phyloP scores from a whole-genome alignment of 2,797 vertebrate genomes.

The Oreochromis grahami region DNA sequence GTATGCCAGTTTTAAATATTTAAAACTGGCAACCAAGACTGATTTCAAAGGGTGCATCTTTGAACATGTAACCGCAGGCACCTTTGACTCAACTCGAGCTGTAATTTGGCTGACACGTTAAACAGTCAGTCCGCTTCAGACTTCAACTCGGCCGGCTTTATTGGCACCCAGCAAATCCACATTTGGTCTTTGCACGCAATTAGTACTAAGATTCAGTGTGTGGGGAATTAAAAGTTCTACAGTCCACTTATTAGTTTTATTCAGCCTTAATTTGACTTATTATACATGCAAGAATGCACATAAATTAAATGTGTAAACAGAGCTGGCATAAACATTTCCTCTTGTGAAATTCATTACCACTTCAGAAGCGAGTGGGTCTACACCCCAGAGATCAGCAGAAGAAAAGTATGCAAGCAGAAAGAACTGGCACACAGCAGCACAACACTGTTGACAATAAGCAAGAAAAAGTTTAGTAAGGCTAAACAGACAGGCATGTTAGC shows the following conservation, averaged over 20 bases:
- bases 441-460: slow-evolving; percentile 64
- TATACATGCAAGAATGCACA: slow-evolving; percentile 59
- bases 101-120: neutral
- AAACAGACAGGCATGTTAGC: slow-evolving; percentile 77
- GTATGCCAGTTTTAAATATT: slow-evolving; percentile 31
- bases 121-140: neutral
- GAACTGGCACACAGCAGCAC: slow-evolving; percentile 46
- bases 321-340: slow-evolving; percentile 54
- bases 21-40: neutral
- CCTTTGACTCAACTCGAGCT: neutral
- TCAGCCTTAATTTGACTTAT: slow-evolving; percentile 40
- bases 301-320: slow-evolving; percentile 67
- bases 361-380: slow-evolving; percentile 51
- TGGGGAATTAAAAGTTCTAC: slow-evolving; percentile 29
- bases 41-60: slow-evolving; percentile 9
- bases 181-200: neutral
- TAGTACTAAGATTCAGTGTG: neutral
- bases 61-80: neutral
- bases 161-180: neutral
- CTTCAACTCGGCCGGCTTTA: neutral
- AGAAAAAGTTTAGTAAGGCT: slow-evolving; percentile 74
- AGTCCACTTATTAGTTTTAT: slow-evolving; percentile 46
- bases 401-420: slow-evolving; percentile 58
- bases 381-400: slow-evolving; percentile 51
- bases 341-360: slow-evolving; percentile 69